A percentile compares a stretch with the other conserved stretches of the same genome.
These are phyloP conservation scores for Troilus luridus DNA, from an alignment of 2,888 invertebrate genomes.

Conservation along the genomic window DNA sequence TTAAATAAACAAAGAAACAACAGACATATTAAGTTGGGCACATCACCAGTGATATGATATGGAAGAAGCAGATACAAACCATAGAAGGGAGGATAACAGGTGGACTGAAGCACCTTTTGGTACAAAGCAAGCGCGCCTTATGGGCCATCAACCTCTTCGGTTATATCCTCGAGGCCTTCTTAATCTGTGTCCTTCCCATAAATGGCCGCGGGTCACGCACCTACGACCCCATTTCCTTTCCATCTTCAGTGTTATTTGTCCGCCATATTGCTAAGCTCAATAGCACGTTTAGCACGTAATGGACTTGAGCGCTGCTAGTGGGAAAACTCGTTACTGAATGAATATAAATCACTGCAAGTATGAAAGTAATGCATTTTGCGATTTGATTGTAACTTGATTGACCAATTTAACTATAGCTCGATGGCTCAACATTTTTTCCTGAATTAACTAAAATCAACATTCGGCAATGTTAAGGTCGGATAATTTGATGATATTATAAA, in stretches of 20 bases:
- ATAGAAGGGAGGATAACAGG: background rate
- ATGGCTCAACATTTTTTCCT: too few relatives aligned
- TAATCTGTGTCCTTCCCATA: background rate
- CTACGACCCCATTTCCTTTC: background rate
- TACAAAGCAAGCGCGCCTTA: background rate
- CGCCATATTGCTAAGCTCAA: background rate
- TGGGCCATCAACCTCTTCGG: background rate
- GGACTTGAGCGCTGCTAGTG: too few relatives aligned
- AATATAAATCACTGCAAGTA: too few relatives aligned
- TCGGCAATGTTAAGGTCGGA: too few relatives aligned
- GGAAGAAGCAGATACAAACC: background rate
- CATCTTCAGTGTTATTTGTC: background rate
- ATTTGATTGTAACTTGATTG: too few relatives aligned
- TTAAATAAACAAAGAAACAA: too few relatives aligned
- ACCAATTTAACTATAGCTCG: too few relatives aligned
- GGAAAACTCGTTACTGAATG: too few relatives aligned
- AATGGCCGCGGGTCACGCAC: background rate
- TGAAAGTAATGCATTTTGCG: too few relatives aligned
- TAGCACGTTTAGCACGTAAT: background rate
- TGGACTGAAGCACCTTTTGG: background rate
- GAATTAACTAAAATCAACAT: too few relatives aligned
- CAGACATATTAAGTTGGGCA: too few relatives aligned
- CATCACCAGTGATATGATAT: background rate
- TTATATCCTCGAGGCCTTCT: background rate
- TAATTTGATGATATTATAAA: too few relatives aligned